Evolutionary conservation across 2,797 vertebrate genomes (phyloP), one percentile per base, ranked within the genome.

Genomic region (Girardinus metallicus): DNA sequence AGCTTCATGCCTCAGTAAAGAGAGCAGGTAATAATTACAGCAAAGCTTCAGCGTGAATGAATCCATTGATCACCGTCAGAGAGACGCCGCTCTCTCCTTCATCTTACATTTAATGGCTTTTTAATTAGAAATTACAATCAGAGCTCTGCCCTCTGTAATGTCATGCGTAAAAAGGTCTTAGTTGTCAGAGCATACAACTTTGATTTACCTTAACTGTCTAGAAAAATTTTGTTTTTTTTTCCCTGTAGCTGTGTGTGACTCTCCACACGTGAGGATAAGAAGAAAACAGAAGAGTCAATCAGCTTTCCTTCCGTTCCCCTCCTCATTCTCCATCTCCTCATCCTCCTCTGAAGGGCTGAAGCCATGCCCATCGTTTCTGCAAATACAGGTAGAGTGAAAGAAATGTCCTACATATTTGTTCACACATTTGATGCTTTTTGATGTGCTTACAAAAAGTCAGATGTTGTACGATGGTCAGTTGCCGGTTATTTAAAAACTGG

Each of bases 331-430:
- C 72, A 26, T 83, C 47, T 72, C 79, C 53, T 86, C 36, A 66
- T 78, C 80, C 68, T 72, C 86, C 75, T 70, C 75, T 90, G 86
- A 75, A 85, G 87, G 89, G 89, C 89, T 86, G 87, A 91, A 90
- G 89, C 86, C 91, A 92, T 93, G 93, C 90, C 94, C 76, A 88
- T 89, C 18, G 57, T 89, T 88, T 93, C 92, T 75, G 79, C 91
- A 81, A 93, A 73, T 90, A 91, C 90, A 91, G 94, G 93, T 95
- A 90, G 76, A 34, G 21, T 57, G 81, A 49, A 60, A 80, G 73
- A 39, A 23, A 26, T 51, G 51, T 71, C 80, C 53, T 6, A 2
- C 39, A 74, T 68, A 6, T 66, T 68, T 21, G 11, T 34, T 81
- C 29, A n/a, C 57, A n/a, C 53, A 23, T 51, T 36, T n/a, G 39